Evolutionary conservation across 2,888 invertebrate species (phyloP).

Genomic region (Epirrhoe tristata): DNA sequence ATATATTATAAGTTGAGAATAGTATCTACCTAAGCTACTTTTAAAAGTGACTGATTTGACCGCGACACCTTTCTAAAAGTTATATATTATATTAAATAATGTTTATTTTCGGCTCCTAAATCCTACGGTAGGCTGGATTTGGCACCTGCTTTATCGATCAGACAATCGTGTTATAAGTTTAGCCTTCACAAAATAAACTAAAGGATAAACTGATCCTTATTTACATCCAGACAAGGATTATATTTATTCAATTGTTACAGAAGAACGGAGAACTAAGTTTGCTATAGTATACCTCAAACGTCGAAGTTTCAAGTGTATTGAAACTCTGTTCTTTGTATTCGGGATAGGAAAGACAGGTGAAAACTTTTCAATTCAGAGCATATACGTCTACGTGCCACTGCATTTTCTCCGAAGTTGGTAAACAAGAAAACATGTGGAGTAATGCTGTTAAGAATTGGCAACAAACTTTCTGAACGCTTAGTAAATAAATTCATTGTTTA

Average conservation of each 20-base stretch:
- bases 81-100: no score
- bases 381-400: conserved; percentile 31
- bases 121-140: conserved; percentile 30
- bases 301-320: conserved; percentile 56
- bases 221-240: conserved; percentile 5
- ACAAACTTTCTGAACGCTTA: conserved; percentile 15
- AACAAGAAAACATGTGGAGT: conserved; percentile 31
- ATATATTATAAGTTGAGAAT: no score
- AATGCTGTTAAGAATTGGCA: conserved; percentile 31
- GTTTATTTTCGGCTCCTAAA: conserved; percentile 18
- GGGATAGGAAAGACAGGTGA: conserved; percentile 48
- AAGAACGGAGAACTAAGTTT: conserved; percentile 26
- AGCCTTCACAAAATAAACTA: conserved; percentile 4
- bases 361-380: conserved; percentile 41
- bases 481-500: conserved; percentile 19
- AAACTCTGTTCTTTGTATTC: conserved; percentile 54
- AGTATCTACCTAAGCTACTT: no score
- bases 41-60: no score
- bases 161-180: conserved; percentile 22
- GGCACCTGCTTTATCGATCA: conserved; percentile 31
- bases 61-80: no score
- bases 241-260: not conserved
- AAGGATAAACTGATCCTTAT: conserved; percentile 17
- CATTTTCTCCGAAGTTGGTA: conserved; percentile 34
- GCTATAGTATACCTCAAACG: conserved; percentile 49